phyloP scores from a whole-genome alignment of 2,113 vertebrate genomes.

The Micronisus gabar region DNA sequence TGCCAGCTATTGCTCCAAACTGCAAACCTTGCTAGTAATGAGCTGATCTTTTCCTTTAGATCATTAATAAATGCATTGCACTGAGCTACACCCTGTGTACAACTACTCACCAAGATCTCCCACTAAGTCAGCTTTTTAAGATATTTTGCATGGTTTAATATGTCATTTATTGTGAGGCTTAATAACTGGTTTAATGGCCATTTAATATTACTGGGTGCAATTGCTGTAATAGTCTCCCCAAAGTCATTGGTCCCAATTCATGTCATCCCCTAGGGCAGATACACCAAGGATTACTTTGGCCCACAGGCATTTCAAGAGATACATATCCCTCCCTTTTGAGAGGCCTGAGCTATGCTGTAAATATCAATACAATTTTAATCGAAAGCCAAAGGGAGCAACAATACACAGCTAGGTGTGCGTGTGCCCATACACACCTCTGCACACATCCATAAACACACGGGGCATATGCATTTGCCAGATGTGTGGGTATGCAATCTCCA shows the following conservation, averaged over 20 bases:
- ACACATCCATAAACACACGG: rapidly evolving
- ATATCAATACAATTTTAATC: neutral
- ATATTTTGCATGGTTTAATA: neutral
- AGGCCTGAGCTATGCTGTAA: neutral
- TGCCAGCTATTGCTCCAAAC: neutral
- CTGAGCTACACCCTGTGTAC: neutral
- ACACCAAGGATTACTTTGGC: neutral
- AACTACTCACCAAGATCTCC: neutral
- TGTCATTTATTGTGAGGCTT: neutral
- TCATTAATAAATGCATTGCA: neutral
- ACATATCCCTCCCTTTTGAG: neutral
- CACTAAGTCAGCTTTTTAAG: neutral
- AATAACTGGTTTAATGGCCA: neutral
- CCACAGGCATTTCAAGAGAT: neutral
- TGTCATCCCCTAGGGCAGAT: neutral
- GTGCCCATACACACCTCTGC: neutral
- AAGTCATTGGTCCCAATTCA: neutral
- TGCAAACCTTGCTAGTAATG: neutral
- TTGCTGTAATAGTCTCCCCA: neutral
- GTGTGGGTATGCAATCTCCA: neutral
- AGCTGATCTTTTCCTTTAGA: neutral
- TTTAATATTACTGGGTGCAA: neutral
- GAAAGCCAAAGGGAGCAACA: neutral
- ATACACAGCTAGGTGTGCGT: rapidly evolving
- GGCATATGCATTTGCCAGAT: neutral